Conservation (phyloP, 2,888 invertebrate genomes). For the Acronicta aceris region DNA sequence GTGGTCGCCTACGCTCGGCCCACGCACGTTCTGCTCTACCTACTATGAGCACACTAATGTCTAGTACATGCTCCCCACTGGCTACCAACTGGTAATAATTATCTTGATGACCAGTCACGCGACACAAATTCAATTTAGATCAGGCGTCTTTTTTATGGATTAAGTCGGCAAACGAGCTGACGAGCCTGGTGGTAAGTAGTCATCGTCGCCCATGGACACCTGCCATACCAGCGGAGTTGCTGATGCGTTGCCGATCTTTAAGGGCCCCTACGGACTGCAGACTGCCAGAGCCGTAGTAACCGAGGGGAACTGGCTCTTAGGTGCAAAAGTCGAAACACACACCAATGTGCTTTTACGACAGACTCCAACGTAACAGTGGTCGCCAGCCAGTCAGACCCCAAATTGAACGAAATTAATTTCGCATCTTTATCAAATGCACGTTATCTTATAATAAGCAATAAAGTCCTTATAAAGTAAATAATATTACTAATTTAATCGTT, state of each 20-base stretch:
- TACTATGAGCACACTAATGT: slow-evolving; percentile 57
- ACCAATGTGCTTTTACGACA: too few species aligned
- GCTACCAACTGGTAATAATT: slow-evolving; percentile 64
- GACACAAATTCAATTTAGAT: slow-evolving; percentile 68
- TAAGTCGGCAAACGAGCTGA: too few species aligned
- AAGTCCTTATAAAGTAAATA: neutral
- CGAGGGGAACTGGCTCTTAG: too few species aligned
- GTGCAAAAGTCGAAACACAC: too few species aligned
- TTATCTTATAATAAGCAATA: neutral
- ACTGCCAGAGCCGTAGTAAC: too few species aligned
- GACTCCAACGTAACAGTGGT: too few species aligned
- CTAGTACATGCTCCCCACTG: slow-evolving; percentile 53
- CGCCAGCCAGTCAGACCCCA: too few species aligned
- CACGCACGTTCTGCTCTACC: slow-evolving; percentile 53
- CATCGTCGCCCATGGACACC: too few species aligned
- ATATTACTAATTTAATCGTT: neutral
- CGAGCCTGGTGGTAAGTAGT: too few species aligned
- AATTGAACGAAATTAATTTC: slow-evolving; percentile 39
- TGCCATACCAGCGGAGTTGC: too few species aligned
- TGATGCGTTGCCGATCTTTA: too few species aligned
- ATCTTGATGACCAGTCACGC: slow-evolving; percentile 69
- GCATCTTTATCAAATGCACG: neutral
- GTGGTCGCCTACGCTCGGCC: slow-evolving; percentile 70
- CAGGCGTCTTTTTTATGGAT: slow-evolving; percentile 42
- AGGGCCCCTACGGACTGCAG: too few species aligned